A percentile compares a stretch with the other conserved stretches of the same genome.
These are phyloP conservation scores for Bicyclus anynana DNA, from an alignment of 1,140 invertebrate genomes.

Conservation along the genomic window DNA sequence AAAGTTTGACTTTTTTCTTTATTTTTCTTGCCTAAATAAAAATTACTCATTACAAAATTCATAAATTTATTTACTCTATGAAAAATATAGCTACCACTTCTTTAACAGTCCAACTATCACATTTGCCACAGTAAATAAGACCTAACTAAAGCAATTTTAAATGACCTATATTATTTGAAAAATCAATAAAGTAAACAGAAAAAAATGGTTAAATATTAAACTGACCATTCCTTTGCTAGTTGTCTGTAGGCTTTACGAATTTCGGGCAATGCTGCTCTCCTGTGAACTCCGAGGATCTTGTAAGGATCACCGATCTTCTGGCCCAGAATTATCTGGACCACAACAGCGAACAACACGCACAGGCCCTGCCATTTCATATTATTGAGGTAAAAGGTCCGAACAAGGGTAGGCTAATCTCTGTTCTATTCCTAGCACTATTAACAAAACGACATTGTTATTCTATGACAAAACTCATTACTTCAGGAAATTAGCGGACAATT, in stretches of 20 bases:
- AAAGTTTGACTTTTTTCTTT: no score
- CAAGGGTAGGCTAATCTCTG: constrained; percentile 32
- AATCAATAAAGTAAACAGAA: constrained; percentile 4
- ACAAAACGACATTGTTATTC: constrained; percentile 35
- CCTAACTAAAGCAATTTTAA: not conserved
- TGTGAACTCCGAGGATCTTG: constrained; percentile 87
- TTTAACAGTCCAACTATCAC: no score
- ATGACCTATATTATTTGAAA: constrained; percentile 5
- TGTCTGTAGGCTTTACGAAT: constrained; percentile 94
- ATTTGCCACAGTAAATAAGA: no score
- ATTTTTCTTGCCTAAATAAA: no score
- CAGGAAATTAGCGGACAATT: constrained; percentile 33
- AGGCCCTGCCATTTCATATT: constrained; percentile 71
- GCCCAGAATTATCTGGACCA: constrained; percentile 51
- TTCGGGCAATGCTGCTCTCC: constrained; percentile 85
- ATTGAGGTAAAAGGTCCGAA: constrained; percentile 33
- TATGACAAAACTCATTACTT: constrained; percentile 42
- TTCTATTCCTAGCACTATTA: constrained; percentile 46
- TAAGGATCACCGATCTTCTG: constrained; percentile 88
- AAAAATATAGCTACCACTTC: no score
- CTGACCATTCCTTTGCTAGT: constrained; percentile 92
- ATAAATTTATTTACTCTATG: no score
- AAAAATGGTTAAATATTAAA: constrained; percentile 13
- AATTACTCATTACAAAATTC: no score
- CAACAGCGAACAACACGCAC: constrained; percentile 42